Evolutionary conservation across 1,140 invertebrate species (phyloP).

Genomic region (Bombus pyrosoma): DNA sequence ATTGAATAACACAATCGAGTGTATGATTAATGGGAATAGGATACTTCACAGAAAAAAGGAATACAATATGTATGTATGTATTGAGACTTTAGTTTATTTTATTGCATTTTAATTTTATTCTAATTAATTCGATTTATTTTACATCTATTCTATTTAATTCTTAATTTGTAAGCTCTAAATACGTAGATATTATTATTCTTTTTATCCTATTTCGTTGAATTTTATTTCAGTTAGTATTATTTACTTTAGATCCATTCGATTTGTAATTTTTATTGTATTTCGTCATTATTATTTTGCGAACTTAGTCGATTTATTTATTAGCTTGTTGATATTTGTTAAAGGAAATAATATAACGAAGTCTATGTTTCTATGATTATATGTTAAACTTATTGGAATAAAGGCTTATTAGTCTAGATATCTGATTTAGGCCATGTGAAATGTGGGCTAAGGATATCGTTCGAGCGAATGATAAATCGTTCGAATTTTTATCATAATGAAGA

Average conservation of each 20-base stretch:
- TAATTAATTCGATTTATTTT: neutral
- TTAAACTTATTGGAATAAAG: neutral
- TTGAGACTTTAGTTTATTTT: neutral
- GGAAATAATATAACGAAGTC: too few relatives aligned
- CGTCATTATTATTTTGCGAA: too few relatives aligned
- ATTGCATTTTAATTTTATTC: neutral
- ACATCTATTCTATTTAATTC: neutral
- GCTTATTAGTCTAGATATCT: neutral
- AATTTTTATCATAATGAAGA: conserved; percentile 7
- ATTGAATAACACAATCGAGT: neutral
- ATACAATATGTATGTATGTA: too few relatives aligned
- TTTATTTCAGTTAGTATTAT: too few relatives aligned
- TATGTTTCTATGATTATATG: too few relatives aligned
- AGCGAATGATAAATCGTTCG: conserved; percentile 1
- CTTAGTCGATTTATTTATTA: too few relatives aligned
- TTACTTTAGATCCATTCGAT: too few relatives aligned
- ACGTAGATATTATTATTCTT: neutral
- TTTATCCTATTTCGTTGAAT: neutral
- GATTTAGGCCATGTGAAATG: neutral
- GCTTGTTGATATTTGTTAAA: too few relatives aligned
- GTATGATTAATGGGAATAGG: neutral
- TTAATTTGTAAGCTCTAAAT: neutral
- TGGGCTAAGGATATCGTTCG: neutral
- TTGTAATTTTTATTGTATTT: too few relatives aligned
- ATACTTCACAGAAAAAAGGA: neutral